Evolutionary conservation across 2,113 vertebrate genomes (phyloP).

Genomic region (Setophaga kirtlandii): DNA sequence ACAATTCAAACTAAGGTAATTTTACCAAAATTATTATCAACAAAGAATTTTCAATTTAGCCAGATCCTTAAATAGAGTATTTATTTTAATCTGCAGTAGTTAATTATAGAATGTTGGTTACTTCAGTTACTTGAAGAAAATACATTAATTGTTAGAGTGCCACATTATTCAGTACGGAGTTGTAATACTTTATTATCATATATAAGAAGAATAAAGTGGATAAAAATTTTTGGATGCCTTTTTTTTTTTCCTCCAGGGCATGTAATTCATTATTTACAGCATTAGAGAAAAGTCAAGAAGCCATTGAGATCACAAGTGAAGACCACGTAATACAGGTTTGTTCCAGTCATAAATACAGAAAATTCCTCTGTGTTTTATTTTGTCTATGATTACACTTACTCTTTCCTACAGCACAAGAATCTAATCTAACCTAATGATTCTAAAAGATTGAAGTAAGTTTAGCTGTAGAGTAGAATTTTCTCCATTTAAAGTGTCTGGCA

Average conservation of each 20-base stretch:
- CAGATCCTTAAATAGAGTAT: neutral
- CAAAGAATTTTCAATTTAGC: neutral
- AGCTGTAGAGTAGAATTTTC: neutral
- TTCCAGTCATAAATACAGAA: slow-evolving; percentile 23
- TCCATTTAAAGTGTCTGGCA: neutral
- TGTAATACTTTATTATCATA: neutral
- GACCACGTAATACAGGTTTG: slow-evolving; percentile 95
- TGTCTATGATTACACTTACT: neutral
- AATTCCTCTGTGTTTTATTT: slow-evolving; percentile 17
- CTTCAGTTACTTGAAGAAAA: neutral
- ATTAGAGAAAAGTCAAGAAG: slow-evolving; percentile 96
- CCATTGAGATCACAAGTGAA: slow-evolving; percentile 96
- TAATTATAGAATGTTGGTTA: neutral
- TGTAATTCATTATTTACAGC: slow-evolving; percentile 95
- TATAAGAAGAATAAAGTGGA: neutral
- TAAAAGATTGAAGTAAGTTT: neutral
- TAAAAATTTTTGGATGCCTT: neutral
- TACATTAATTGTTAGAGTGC: neutral
- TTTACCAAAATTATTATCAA: neutral
- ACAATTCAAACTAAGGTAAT: slow-evolving; percentile 95
- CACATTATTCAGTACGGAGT: neutral
- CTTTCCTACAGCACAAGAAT: neutral
- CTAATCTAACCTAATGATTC: neutral
- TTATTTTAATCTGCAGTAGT: neutral
- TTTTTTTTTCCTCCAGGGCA: slow-evolving; percentile 77